These are phyloP conservation scores for Axea sp. DNA, from an alignment of 2,888 invertebrate genomes.

Conservation along the genomic window DNA sequence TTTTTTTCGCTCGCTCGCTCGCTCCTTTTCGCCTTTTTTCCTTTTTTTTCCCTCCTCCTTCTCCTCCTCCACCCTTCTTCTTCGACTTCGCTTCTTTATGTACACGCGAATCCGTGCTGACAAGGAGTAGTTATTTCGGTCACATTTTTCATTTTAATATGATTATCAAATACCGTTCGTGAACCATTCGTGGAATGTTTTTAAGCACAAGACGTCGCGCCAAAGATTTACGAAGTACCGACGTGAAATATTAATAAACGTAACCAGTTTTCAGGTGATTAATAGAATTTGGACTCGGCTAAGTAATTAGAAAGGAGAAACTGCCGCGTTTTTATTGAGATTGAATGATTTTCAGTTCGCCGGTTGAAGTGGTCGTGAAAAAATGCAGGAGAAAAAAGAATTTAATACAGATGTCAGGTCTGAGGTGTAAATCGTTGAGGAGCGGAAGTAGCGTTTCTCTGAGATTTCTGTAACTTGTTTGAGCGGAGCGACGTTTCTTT, in stretches of 20 bases:
- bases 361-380: neutral
- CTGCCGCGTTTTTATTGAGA: slow-evolving; percentile 14
- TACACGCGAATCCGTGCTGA: slow-evolving; percentile 46
- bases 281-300: slow-evolving; percentile 24
- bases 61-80: neutral
- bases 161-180: slow-evolving; percentile 54
- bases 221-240: slow-evolving; percentile 40
- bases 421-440: neutral
- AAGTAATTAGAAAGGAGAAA: slow-evolving; percentile 41
- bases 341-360: slow-evolving; percentile 5
- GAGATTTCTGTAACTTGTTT: no score
- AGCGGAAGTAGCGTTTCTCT: no score
- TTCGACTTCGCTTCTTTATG: slow-evolving; percentile 22
- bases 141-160: slow-evolving; percentile 56
- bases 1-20: slow-evolving; percentile 17
- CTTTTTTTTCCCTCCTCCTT: slow-evolving; percentile 7
- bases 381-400: neutral
- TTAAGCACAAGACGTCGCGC: slow-evolving; percentile 12
- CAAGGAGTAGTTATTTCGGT: slow-evolving; percentile 54
- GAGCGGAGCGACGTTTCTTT: no score
- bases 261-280: slow-evolving; percentile 49
- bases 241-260: slow-evolving; percentile 44
- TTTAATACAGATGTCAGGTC: slow-evolving; percentile 24
- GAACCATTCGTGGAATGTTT: slow-evolving; percentile 38
- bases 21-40: slow-evolving; percentile 6